phyloP scores from a whole-genome alignment of 2,797 vertebrate genomes.

The Aplochiton taeniatus region DNA sequence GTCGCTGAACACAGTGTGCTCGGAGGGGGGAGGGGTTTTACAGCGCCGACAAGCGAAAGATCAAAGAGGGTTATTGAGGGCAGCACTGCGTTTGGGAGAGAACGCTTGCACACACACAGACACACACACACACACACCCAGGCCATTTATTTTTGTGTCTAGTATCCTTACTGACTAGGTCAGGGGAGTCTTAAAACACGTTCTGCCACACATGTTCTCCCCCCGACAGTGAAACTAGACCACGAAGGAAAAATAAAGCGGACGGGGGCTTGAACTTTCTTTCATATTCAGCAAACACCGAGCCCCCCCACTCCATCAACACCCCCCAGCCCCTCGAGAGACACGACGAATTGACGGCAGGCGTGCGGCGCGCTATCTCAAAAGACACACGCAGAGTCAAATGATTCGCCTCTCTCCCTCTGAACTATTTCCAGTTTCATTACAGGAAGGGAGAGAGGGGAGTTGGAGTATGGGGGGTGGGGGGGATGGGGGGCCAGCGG shows the following conservation, averaged over 20 bases:
- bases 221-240: conserved; percentile 47
- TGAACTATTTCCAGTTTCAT: conserved; percentile 51
- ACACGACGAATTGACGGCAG: conserved; percentile 46
- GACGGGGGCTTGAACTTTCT: too few species aligned
- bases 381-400: conserved; percentile 63
- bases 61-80: conserved; percentile 65
- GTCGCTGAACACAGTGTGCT: too few species aligned
- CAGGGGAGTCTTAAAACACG: too few species aligned
- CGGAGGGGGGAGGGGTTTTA: too few species aligned
- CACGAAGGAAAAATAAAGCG: conserved; percentile 6
- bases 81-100: conserved; percentile 22
- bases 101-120: conserved; percentile 7
- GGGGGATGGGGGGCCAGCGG: conserved; percentile 24
- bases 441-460: conserved; percentile 24
- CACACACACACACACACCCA: neutral
- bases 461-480: conserved; percentile 1
- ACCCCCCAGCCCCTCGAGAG: conserved; percentile 36
- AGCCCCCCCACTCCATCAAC: too few species aligned
- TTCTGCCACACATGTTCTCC: conserved; percentile 28
- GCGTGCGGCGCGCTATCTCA: conserved; percentile 59
- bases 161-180: neutral
- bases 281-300: too few species aligned
- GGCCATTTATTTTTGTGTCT: neutral
- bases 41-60: conserved; percentile 35
- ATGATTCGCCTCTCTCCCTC: conserved; percentile 52